Evolutionary conservation across 2,888 invertebrate species (phyloP).

Genomic region (Pyrochroa serraticornis): DNA sequence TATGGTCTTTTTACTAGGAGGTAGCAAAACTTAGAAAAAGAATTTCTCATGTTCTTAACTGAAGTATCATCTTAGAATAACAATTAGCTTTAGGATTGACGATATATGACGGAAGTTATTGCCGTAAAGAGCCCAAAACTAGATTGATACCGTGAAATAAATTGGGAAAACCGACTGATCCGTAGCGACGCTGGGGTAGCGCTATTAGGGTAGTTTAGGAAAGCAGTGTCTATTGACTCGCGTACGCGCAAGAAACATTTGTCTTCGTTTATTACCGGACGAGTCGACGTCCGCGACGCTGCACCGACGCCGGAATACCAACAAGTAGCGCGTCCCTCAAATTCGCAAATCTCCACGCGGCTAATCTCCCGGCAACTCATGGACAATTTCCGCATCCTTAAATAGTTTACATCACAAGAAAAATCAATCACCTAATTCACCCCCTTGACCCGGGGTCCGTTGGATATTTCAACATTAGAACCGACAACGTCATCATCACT

Average conservation of each 20-base stretch:
- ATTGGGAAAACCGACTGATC: too few species aligned
- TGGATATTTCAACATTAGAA: constrained; percentile 1
- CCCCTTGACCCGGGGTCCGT: background rate
- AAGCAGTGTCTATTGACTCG: constrained; percentile 30
- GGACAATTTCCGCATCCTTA: constrained; percentile 12
- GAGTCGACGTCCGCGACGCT: constrained; percentile 32
- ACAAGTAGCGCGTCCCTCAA: constrained; percentile 41
- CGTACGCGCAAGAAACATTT: constrained; percentile 33
- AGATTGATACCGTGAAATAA: too few species aligned
- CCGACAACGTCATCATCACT: constrained; percentile 1
- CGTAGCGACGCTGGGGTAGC: background rate
- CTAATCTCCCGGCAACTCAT: constrained; percentile 36
- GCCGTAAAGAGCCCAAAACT: too few species aligned
- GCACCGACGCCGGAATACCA: constrained; percentile 35
- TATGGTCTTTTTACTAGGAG: too few species aligned
- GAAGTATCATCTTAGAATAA: too few species aligned
- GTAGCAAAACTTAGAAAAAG: too few species aligned
- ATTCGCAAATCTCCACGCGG: constrained; percentile 41
- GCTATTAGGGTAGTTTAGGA: constrained; percentile 16
- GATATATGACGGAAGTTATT: too few species aligned
- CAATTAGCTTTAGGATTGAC: too few species aligned
- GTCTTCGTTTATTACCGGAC: constrained; percentile 40
- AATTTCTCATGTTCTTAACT: too few species aligned
- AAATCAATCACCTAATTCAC: constrained; percentile 3
- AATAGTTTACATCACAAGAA: constrained; percentile 15